Conservation (phyloP, 2,888 invertebrate genomes). For the Pristionchus fissidentatus region DNA sequence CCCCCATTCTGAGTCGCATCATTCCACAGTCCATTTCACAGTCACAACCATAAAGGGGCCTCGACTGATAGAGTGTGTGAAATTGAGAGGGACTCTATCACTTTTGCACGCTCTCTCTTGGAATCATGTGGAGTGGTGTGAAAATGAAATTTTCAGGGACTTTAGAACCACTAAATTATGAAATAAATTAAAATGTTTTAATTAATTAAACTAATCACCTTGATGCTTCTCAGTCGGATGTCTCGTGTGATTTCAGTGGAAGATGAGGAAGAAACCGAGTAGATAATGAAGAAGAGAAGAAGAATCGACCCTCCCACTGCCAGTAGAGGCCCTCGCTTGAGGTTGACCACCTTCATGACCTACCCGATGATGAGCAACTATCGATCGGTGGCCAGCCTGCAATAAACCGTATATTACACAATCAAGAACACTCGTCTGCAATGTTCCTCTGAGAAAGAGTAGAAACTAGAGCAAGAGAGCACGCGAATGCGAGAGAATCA, state of each 20-base stretch:
- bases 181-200: not conserved
- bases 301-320: not conserved
- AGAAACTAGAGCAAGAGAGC: constrained; percentile 44
- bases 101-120: too few relatives aligned
- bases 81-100: too few relatives aligned
- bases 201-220: not conserved
- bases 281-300: constrained; percentile 41
- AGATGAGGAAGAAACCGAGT: not conserved
- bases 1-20: too few relatives aligned
- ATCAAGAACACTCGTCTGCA: not conserved
- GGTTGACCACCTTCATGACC: constrained; percentile 23
- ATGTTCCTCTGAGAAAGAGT: not conserved
- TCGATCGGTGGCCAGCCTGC: not conserved
- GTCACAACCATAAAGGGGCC: too few relatives aligned
- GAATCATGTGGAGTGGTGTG: too few relatives aligned
- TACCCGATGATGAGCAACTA: not conserved
- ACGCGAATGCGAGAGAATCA: not conserved
- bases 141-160: too few relatives aligned
- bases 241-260: constrained; percentile 4
- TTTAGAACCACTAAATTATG: too few relatives aligned
- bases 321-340: not conserved
- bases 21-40: too few relatives aligned
- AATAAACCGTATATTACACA: too few relatives aligned
- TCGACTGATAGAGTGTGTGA: too few relatives aligned
- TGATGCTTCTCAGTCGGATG: not conserved